Base-by-base conservation (phyloP, 2,888 invertebrate genomes). In the Oligia fasciuncula region DNA sequence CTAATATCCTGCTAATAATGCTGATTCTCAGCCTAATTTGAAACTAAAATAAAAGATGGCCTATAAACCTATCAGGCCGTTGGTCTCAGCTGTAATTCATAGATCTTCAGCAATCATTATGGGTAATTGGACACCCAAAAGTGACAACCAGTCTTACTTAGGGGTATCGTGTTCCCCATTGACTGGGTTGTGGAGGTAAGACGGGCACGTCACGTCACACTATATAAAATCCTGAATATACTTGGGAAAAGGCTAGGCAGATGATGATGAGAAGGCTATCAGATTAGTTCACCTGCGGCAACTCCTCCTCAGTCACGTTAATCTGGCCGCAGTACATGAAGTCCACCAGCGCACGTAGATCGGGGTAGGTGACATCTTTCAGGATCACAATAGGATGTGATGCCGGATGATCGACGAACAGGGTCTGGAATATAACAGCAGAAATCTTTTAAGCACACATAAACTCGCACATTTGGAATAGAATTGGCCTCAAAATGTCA, bases 241-340 rank as follows among this genome's bases (percentile, higher is more conserved):
- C 6, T 29, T 13, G 6, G 11, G 6, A 35, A n/a, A 4, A 68
- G 8, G 6, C 29, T 29, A 19, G 6, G 17, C 17, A 29, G 29
- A 29, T 29, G 29, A 40, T 49, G 17, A 40, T 68, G 46, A 40
- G 3, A 46, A 57, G 54, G 23, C 23, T 46, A 49, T 73, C 49
- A 70, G 19, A 23, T 68, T 43, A 43, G 35, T 46, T 69, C 14
- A 98, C 97, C 94, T 98, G 97, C 81, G 98, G 98, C 90, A 99
- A 95, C 92, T 98, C 98, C 90, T 99, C 98, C 92, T 99, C 98
- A 2, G 98, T 98, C 54, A 99, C 98, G 94, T 99, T 99, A 13
- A 99, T 99, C 97, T 99, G 99, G 0, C 99, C 99, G 91, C 98
- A 98, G 93, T 99, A 99, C 98, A 99, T 99, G 92, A 99, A 99